Evolutionary conservation across 2,113 vertebrate species (phyloP).

Genomic region (Myocastor coypus): DNA sequence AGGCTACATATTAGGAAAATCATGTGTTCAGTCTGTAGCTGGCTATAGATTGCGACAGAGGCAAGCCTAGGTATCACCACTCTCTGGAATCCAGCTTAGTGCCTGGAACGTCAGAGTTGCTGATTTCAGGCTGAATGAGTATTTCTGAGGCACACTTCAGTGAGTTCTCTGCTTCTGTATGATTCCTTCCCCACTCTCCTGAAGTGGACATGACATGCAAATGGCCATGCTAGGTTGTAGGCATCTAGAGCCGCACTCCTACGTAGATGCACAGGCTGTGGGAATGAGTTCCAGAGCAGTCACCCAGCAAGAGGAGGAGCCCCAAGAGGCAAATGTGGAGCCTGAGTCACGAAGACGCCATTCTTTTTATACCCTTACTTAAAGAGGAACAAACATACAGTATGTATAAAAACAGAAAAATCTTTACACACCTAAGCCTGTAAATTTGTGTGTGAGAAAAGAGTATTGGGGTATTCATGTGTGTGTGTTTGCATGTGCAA

Average conservation of each 20-base stretch:
- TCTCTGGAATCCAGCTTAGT: background rate
- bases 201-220: background rate
- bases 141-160: background rate
- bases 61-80: background rate
- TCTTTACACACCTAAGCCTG: background rate
- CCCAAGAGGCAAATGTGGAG: background rate
- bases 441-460: background rate
- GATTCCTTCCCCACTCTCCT: background rate
- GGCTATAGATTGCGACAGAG: background rate
- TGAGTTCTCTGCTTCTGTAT: background rate
- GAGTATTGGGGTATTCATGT: background rate
- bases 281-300: background rate
- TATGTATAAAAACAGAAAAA: constrained; percentile 4
- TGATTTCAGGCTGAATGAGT: background rate
- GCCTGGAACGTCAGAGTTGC: background rate
- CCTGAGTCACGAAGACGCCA: constrained; percentile 42
- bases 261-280: background rate
- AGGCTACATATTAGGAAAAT: background rate
- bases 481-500: background rate
- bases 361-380: constrained; percentile 48
- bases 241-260: background rate
- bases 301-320: constrained; percentile 32
- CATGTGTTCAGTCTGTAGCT: background rate
- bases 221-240: background rate
- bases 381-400: background rate